These are phyloP conservation scores for Cryptoleucopteryx plumbea DNA, from an alignment of 2,113 vertebrate genomes.

Conservation along the genomic window DNA sequence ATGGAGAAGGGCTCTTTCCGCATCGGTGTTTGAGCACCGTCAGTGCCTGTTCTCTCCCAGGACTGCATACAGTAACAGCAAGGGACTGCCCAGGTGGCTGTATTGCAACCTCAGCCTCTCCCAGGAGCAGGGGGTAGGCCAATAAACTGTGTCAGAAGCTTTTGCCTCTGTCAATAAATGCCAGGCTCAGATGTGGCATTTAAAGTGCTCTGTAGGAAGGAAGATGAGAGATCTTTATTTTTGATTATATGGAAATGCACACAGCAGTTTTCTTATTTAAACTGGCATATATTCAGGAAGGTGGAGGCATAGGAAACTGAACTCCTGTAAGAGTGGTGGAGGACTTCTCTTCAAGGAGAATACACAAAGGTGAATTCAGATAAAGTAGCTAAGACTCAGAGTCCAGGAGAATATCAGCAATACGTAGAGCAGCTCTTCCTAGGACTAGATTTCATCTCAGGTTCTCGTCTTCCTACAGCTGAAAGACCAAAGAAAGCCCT, in stretches of 20 bases:
- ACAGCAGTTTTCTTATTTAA: background rate
- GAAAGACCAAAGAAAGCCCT: background rate
- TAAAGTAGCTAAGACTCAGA: background rate
- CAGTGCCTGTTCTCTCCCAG: background rate
- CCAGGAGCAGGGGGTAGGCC: background rate
- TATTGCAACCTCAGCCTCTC: background rate
- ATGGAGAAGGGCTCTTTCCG: background rate
- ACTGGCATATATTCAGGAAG: background rate
- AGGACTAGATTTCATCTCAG: background rate
- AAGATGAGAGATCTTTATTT: background rate
- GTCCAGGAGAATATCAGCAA: background rate
- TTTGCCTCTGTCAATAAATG: background rate
- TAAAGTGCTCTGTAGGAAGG: background rate
- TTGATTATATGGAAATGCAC: background rate
- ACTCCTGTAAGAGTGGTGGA: background rate
- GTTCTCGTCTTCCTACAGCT: background rate
- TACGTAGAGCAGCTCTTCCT: background rate
- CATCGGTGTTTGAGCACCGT: background rate
- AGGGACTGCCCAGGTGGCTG: background rate
- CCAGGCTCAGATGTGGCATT: background rate
- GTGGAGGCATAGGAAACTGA: background rate
- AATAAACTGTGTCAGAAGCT: background rate
- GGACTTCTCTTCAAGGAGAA: background rate
- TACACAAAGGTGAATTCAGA: background rate
- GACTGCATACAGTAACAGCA: background rate